Evolutionary conservation across 2,888 invertebrate species (phyloP), one percentile per base, ranked within the genome.

Genomic region (Polydrusus pterygomalis): DNA sequence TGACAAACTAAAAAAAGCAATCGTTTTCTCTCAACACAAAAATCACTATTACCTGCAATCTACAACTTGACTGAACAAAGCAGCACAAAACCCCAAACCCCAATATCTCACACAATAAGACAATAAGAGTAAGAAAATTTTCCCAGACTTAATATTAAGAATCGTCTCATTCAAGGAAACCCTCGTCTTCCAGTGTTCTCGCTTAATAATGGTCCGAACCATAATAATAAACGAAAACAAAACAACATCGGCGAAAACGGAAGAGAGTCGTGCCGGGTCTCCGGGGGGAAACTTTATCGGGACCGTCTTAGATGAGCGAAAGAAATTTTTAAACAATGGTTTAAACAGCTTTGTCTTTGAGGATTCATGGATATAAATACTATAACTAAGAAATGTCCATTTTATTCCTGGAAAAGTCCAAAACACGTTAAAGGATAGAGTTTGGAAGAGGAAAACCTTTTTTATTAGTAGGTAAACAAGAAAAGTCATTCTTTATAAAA

Each of bases 141-240:
- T 17, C 47, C 25, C 30, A 9, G 30, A 64, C 38, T 67, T 49
- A 73, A 73, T 67, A 49, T 71, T 47, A 60, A 40, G 70, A 45
- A 43, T 60, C 60, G 34, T 54, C 64, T 43, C 45, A 20, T 69
- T 58, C 56, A 9, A 56, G 68, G 11, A 18, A 43, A 54, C 40
- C 56, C 58, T 20, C 47, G 17, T 60, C 25, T 54, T 64, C 7
- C 54, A 40, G 51, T 65, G 64, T 63, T 72, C 45, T 64, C 68
- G 54, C 54, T 68, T 68, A 68, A 68, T 68, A 68, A 68, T 38
- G 68, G 54, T 43, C 40, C 43, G 40, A 45, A 43, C 45, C 63
- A 49, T 34, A 43, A 63, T 71, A 63, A 71, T 54, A 71, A 71
- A 70, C 6, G 70, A 71, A 63, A 47, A 71, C 70, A 71, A 71